Conservation (phyloP, 2,888 invertebrate genomes). For the Thumatha senex region DNA sequence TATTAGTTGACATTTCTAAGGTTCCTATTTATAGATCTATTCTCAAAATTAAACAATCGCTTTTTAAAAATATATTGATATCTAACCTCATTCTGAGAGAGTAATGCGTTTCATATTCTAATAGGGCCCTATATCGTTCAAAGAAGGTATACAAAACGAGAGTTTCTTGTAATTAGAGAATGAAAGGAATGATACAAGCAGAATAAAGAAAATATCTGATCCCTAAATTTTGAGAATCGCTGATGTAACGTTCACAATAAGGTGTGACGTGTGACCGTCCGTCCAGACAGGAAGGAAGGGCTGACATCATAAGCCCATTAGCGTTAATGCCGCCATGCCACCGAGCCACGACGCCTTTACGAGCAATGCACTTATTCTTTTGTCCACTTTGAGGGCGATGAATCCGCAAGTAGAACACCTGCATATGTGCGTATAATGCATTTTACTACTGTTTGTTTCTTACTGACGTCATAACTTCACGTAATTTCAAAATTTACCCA, state of each 20-base stretch:
- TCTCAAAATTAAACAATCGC: too few relatives aligned
- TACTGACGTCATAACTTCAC: background rate
- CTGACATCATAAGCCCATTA: constrained; percentile 71
- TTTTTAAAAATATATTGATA: too few relatives aligned
- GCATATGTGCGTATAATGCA: background rate
- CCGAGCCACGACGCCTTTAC: constrained; percentile 21
- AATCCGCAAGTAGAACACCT: constrained; percentile 8
- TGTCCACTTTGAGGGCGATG: constrained; percentile 8
- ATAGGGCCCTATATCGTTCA: too few relatives aligned
- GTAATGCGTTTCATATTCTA: too few relatives aligned
- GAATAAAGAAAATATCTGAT: too few relatives aligned
- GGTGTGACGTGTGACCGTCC: constrained; percentile 46
- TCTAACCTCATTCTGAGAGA: too few relatives aligned
- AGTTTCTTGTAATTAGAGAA: too few relatives aligned
- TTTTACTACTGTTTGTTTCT: background rate
- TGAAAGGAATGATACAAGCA: too few relatives aligned
- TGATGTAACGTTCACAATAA: constrained; percentile 24
- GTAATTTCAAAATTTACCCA: background rate
- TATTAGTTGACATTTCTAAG: too few relatives aligned
- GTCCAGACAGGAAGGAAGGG: constrained; percentile 52
- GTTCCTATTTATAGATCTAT: too few relatives aligned
- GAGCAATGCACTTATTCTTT: constrained; percentile 44
- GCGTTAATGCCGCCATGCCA: constrained; percentile 47
- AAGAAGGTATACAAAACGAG: too few relatives aligned
- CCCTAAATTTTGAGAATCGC: constrained; percentile 15